Conservation (phyloP, 2,797 vertebrate genomes). For the Capromys pilorides region DNA sequence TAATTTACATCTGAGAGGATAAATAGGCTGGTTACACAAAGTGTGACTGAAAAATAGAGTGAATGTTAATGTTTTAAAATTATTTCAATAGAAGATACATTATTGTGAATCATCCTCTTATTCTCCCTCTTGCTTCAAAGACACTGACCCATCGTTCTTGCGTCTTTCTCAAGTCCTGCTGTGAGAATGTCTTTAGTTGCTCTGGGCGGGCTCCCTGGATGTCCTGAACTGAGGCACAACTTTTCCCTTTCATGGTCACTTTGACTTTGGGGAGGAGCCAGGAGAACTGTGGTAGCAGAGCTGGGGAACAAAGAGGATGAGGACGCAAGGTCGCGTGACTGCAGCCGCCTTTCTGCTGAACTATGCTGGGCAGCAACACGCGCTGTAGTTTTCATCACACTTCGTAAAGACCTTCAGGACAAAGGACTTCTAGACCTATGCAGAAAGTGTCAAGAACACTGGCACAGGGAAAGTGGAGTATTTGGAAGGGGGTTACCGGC, state of each 20-base stretch:
- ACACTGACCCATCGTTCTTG: background rate
- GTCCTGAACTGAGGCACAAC: background rate
- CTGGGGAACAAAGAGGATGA: background rate
- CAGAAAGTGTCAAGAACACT: background rate
- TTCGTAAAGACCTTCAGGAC: background rate
- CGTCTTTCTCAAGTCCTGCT: background rate
- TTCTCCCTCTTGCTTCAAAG: background rate
- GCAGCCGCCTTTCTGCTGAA: background rate
- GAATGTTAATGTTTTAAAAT: background rate
- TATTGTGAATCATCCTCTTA: background rate
- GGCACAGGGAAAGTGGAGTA: background rate
- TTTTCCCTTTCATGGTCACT: background rate
- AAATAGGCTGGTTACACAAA: background rate
- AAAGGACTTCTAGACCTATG: background rate
- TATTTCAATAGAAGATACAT: background rate
- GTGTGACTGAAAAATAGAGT: background rate
- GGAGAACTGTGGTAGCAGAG: background rate
- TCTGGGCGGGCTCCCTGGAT: background rate
- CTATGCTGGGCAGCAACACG: background rate
- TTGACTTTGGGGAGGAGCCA: background rate
- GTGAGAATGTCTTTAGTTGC: background rate
- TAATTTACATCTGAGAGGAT: background rate
- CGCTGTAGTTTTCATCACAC: background rate
- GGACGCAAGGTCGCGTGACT: too few species aligned
- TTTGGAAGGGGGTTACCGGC: background rate